Evolutionary conservation across 2,797 vertebrate species (phyloP).

Genomic region (Tokudaia tokunoshimensis): DNA sequence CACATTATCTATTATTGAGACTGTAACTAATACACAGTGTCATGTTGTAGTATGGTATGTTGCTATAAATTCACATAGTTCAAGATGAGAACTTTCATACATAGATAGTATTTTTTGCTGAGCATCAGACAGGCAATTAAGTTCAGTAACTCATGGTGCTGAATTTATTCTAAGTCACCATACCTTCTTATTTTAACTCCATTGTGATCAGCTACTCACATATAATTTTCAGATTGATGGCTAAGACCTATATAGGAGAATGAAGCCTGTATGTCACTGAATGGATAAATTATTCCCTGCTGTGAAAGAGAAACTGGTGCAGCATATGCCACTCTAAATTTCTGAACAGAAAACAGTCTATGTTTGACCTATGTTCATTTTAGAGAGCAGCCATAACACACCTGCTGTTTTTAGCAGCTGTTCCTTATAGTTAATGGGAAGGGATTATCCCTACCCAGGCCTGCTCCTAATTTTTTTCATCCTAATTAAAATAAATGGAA

Average conservation of each 20-base stretch:
- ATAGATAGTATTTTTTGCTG: not conserved
- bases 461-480: not conserved
- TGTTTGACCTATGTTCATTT: constrained; percentile 46
- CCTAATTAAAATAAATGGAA: constrained; percentile 28
- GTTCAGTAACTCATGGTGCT: not conserved
- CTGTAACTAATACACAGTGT: constrained; percentile 32
- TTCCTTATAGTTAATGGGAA: not conserved
- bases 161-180: constrained; percentile 15
- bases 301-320: not conserved
- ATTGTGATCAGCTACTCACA: not conserved
- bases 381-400: constrained; percentile 40
- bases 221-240: not conserved
- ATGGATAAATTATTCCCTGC: constrained; percentile 13
- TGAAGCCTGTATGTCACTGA: not conserved
- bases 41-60: not conserved
- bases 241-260: not conserved
- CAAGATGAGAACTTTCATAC: constrained; percentile 18
- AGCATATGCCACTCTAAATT: constrained; percentile 47
- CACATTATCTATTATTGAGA: not conserved
- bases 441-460: not conserved
- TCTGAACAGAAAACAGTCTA: not conserved
- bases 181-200: not conserved
- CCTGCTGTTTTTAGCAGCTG: not conserved
- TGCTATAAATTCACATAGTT: not conserved
- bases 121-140: not conserved